phyloP scores from a whole-genome alignment of 2,113 vertebrate species.

The Porphyrio hochstetteri region DNA sequence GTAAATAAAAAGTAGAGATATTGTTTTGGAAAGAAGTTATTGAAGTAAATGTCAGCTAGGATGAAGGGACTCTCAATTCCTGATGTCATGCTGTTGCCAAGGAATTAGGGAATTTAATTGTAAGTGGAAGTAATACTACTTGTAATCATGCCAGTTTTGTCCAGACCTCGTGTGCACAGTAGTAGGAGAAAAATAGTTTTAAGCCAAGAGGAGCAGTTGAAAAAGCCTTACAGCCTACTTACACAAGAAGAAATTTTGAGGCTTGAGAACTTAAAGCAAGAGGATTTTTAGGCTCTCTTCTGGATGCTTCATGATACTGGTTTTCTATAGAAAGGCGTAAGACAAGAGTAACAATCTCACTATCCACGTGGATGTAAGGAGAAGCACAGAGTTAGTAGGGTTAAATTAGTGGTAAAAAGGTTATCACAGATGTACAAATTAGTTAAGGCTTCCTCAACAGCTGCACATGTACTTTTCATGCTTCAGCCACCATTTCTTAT shows the following conservation, averaged over 20 bases:
- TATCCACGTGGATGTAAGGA: background rate
- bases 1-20: background rate
- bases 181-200: background rate
- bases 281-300: background rate
- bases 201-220: background rate
- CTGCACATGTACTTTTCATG: background rate
- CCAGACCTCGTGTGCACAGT: background rate
- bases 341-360: background rate
- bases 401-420: background rate
- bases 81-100: background rate
- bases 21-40: background rate
- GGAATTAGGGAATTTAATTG: background rate
- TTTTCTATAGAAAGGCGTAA: background rate
- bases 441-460: background rate
- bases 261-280: fast-evolving
- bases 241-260: background rate
- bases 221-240: background rate
- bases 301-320: background rate
- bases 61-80: background rate
- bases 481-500: background rate
- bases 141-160: background rate
- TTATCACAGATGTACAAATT: background rate
- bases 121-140: background rate
- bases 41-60: background rate
- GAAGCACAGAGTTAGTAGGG: background rate